Base-by-base conservation (phyloP, 2,113 vertebrate genomes). In the Benitochromis conjunctus region DNA sequence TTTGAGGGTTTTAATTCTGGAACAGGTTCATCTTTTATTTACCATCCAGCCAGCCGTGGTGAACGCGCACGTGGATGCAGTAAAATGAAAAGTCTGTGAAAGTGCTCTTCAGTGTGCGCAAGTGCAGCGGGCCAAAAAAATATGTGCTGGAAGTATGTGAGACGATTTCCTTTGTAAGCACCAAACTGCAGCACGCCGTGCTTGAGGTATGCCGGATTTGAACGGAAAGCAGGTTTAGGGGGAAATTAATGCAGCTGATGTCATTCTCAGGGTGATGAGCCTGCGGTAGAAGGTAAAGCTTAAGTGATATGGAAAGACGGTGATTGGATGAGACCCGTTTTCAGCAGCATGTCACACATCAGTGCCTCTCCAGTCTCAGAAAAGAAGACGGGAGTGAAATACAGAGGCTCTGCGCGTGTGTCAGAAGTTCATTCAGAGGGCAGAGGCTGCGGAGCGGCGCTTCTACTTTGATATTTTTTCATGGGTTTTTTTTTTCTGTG, bases 1-100 rank as follows among this genome's bases (percentile, higher is more conserved):
- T 94, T 94, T 88, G 92, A 91, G 90, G 82, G 81, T 89, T 94
- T 95, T 93, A 93, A 95, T 95, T 94, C 93, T 87, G 92, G 91
- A 96, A 94, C 94, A 91, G 92, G 90, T 95, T 96, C 90, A 96
- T 95, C 88, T 95, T 96, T 96, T 92, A 95, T 96, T 96, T 93
- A 96, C 85, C 91, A 89, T 78, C 77, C 87, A 93, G 92, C 77
- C 87, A 56, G 92, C 86, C 51, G 48, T n/a, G 82, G 86, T 55
- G 86, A 92, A 85, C 77, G 53, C 29, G 84, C 90, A 93, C 77
- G 79, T 82, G 87, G 80, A 86, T 56, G 89, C 88, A 78, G 82
- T 58, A 53, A 89, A 90, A 89, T 53, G 21, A 79, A 84, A 83
- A 66, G 86, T 66, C 81, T 84, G 84, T 57, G 46, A 81, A 87